Evolutionary conservation across 2,888 invertebrate species (phyloP), one percentile per base, ranked within the genome.

Genomic region (Auanema sp.): DNA sequence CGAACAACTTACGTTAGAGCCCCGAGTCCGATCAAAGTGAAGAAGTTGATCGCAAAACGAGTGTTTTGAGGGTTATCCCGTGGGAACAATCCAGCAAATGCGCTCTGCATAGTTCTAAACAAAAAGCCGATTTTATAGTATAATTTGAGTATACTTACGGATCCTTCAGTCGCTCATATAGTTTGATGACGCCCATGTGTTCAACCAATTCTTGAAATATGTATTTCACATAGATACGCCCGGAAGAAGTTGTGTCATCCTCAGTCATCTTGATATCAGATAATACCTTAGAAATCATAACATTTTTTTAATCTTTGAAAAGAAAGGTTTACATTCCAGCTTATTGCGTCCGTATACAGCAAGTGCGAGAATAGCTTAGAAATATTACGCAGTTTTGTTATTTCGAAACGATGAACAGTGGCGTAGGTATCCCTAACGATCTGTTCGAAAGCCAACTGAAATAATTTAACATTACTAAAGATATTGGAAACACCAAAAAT

Each of bases 341-440:
- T 90, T 58, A 98, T 95, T 0, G 97, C 93, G 85, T 98, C 97
- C 0, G 97, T 95, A 80, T 92, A 92, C 0, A 99, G 86, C 1
- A 98, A 87, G 87, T 98, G 97, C 0, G 93, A 93, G 85, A 96
- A 96, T 83, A 98, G 93, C 84, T 95, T 95, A 83, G 94, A 92
- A 0, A 97, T 93, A 85, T 98, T 98, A 41, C 97, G 87, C 60
- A 98, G 86, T 72, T 97, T 91, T 84, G 95, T 95, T 14, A 94
- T 93, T 81, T 97, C 97, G 69, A 99, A 87, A 58, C 97, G 89
- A 84, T 98, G 97, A 64, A 87, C 85, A 3, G 96, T 96, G 47
- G 91, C 89, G 83, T 96, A 99, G 0, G 96, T 93, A 83, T 95
- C 94, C 82, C 89, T 89, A 83, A 97, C 97, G 66, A 98, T 94